Base-by-base conservation (phyloP, 2,888 invertebrate genomes). In the Plagodis dolabraria region DNA sequence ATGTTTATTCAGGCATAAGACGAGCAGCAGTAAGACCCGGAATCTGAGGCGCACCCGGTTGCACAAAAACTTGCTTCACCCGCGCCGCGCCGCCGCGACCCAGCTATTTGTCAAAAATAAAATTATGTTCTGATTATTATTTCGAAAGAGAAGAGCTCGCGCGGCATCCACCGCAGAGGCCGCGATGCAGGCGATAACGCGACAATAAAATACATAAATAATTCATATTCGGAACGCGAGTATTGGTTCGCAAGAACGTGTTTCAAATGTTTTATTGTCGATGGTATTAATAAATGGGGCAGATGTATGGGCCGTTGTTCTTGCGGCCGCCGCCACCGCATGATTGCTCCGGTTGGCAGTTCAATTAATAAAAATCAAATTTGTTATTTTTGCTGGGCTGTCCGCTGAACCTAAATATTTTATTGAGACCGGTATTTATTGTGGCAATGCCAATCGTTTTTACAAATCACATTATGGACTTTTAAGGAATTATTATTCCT, bases 201-300 rank as follows among this genome's bases (percentile, higher is more conserved):
- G 82, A 90, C 92, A 92, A 91, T 92, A 91, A 89, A 90, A 89
- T 82, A 86, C 79, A 92, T 92, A 83, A 89, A 92, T 92, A 88
- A 92, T 92, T 92, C 89, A 92, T 90, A 83, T 72, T 64, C 74
- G 67, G 75, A 78, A 81, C 79, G 76, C 77, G 77, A 80, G 87
- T 87, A 89, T 88, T 89, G 91, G 91, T 92, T 89, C 89, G 79
- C 86, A 90, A 90, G 89, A 90, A 92, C 92, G 92, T 90, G 92
- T 91, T 86, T 88, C 84, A 89, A 88, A 91, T 89, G 89, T 89
- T 91, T 90, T 92, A 90, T 89, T 86, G 83, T 74, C 72, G 74
- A 72, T 68, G 77, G 79, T 86, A 87, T 89, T 89, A 90, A 89
- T 91, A 90, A 89, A 89, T 87, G 88, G 83, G 74, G 88, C 89